Evolutionary conservation across 2,888 invertebrate genomes (phyloP).

Genomic region (Pammene aurita): DNA sequence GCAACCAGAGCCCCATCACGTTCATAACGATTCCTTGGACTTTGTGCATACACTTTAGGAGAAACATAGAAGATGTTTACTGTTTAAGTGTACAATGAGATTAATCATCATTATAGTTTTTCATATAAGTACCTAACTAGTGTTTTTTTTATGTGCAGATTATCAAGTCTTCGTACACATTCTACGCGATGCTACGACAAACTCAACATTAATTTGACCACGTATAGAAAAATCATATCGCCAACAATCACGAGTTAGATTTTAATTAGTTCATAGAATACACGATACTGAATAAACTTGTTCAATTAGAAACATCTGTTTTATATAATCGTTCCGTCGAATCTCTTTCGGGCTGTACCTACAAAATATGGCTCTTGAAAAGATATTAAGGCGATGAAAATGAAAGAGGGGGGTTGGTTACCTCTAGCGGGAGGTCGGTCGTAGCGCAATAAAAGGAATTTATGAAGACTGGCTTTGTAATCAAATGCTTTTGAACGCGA

Average conservation of each 20-base stretch:
- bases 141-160: constrained; percentile 60
- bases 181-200: constrained; percentile 73
- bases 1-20: no score
- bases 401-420: constrained; percentile 14
- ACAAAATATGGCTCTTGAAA: neutral
- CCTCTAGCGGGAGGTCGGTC: constrained; percentile 27
- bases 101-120: no score
- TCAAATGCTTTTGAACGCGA: constrained; percentile 38
- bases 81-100: no score
- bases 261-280: neutral
- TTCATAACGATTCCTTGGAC: no score
- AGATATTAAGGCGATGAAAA: constrained; percentile 1
- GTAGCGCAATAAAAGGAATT: constrained; percentile 40
- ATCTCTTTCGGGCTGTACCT: neutral
- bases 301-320: constrained; percentile 5
- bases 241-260: neutral
- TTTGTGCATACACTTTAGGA: no score
- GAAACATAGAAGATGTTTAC: no score
- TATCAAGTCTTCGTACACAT: constrained; percentile 73
- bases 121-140: neutral
- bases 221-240: neutral
- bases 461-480: constrained; percentile 42
- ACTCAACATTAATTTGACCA: constrained; percentile 56
- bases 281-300: constrained; percentile 4
- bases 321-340: neutral